Evolutionary conservation across 2,888 invertebrate species (phyloP).

Genomic region (Desoria tigrina): DNA sequence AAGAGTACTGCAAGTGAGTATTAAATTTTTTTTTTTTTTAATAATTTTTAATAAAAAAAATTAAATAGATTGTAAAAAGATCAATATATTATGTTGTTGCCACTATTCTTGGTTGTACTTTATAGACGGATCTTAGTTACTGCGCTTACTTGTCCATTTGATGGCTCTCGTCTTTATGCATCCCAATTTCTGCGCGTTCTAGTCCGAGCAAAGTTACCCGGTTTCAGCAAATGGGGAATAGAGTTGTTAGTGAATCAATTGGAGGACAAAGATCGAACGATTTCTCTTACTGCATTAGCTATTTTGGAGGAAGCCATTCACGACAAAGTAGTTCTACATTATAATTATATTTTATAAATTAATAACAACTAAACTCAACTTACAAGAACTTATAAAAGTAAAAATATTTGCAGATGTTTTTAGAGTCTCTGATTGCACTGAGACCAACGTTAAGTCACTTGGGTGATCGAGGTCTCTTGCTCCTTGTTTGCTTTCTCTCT

Average conservation of each 20-base stretch:
- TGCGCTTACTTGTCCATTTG: conserved; percentile 60
- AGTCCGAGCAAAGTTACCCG: conserved; percentile 69
- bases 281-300: conserved; percentile 76
- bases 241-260: conserved; percentile 81
- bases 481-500: conserved; percentile 75
- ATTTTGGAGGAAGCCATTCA: conserved; percentile 92
- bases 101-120: conserved; percentile 28
- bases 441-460: conserved; percentile 67
- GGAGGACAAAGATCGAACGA: conserved; percentile 76
- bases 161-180: conserved; percentile 74
- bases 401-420: conserved; percentile 70
- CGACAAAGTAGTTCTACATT: conserved; percentile 72
- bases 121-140: conserved; percentile 61
- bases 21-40: too few species aligned
- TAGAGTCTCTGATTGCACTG: conserved; percentile 74
- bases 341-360: neutral
- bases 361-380: too few species aligned
- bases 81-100: too few species aligned
- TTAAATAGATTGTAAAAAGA: too few species aligned
- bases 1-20: conserved; percentile 50
- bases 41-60: too few species aligned
- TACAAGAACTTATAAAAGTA: too few species aligned
- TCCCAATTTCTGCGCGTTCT: conserved; percentile 88
- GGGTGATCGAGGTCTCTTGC: conserved; percentile 75
- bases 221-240: conserved; percentile 80